Base-by-base conservation (phyloP, 1,140 invertebrate genomes). In the Venustaconcha ellipsiformis region DNA sequence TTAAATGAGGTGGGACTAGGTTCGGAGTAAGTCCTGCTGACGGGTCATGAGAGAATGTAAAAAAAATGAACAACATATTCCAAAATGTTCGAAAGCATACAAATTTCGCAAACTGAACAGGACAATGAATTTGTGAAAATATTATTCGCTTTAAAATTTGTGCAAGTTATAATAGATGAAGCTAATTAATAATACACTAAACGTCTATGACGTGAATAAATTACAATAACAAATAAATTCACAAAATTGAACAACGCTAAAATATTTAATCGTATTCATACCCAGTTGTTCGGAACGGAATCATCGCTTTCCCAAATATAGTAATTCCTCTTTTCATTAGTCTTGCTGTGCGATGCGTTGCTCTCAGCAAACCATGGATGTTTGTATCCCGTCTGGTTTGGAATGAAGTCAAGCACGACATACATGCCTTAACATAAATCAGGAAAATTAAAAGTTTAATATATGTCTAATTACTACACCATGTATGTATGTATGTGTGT, bases 301-400 rank as follows among this genome's bases (percentile, higher is more conserved):
- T 58, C 18, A 23, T 72, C 57, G 26, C 37, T 63, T 20, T 56
- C 48, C 88, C 88, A 89, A 0, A 88, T 79, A 74, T 87, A 88
- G 78, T 75, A 97, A 58, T 79, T 75, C 59, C 89, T 91, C 77
- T 94, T 96, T 11, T 92, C 92, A 57, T 83, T 75, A 20, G 55
- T 74, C n/a, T 75, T 63, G 48, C 92, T 90, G 59, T 92, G 90
- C 15, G 88, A 88, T 26, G 90, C 86, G 1, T 90, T 88, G 0
- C 95, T 96, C 62, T 92, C 92, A 13, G 89, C 76, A 85, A 97
- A 97, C 95, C 96, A 96, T 64, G 92, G 89, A 78, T 95, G 94
- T 72, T 94, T 82, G 83, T 94, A 92, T 79, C 94, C 95, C 0
- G 94, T 94, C 86, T 96, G 95, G 89, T 96, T 96, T 3, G 95